Conservation (phyloP, 2,888 invertebrate species). For the Nasonovia ribisnigri region DNA sequence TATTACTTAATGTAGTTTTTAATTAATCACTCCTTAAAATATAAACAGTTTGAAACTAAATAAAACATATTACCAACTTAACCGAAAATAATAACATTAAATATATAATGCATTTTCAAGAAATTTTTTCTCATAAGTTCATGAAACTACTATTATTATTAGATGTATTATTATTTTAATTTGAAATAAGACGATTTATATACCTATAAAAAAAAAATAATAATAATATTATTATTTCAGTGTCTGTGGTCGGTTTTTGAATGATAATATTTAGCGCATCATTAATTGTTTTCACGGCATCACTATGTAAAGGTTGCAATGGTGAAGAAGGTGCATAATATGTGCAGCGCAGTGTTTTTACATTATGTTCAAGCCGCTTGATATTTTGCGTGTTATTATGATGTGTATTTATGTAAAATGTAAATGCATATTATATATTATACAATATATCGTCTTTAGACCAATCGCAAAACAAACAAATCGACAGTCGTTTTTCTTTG, state of each 20-base stretch:
- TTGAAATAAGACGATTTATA: background rate
- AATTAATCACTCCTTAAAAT: background rate
- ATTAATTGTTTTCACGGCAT: background rate
- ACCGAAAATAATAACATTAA: background rate
- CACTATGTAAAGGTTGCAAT: background rate
- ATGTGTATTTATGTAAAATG: background rate
- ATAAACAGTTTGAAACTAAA: background rate
- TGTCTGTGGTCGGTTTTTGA: background rate
- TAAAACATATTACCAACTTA: background rate
- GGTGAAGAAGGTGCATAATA: background rate
- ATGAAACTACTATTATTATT: background rate
- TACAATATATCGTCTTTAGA: background rate
- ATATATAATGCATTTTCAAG: background rate
- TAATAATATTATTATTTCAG: background rate
- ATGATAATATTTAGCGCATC: background rate
- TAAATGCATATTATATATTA: background rate
- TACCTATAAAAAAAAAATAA: background rate
- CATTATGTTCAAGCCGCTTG: background rate
- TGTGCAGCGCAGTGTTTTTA: background rate
- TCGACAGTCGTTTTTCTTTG: slow-evolving; percentile 41
- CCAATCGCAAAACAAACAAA: slow-evolving; percentile 42
- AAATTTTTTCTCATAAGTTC: background rate
- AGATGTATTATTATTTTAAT: background rate
- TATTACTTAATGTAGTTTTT: background rate
- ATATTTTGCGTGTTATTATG: background rate